Conservation (phyloP, 2,888 invertebrate species). For the Tolmerus cingulatus region DNA sequence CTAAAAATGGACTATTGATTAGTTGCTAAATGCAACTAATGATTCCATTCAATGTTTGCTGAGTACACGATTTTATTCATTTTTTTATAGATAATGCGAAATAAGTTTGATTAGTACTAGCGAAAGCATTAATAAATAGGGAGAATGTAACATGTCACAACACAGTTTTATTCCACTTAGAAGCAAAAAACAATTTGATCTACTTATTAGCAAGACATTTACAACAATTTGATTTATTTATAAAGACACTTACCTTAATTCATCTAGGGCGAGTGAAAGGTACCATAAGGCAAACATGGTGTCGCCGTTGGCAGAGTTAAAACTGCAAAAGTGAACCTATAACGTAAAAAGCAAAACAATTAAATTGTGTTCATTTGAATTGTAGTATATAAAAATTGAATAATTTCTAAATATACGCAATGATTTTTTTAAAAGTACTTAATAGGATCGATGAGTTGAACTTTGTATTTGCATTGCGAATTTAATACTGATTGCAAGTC, state of each 20-base stretch:
- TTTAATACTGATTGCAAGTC: neutral
- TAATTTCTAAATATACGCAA: neutral
- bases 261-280: slow-evolving; percentile 49
- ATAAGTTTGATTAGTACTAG: neutral
- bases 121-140: neutral
- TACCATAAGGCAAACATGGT: slow-evolving; percentile 50
- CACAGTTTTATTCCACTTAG: neutral
- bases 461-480: neutral
- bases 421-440: neutral
- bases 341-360: neutral
- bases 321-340: neutral
- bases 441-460: neutral
- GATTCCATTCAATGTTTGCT: neutral
- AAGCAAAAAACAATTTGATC: neutral
- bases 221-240: neutral
- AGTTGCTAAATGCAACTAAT: neutral
- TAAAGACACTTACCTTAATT: slow-evolving; percentile 47
- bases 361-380: neutral
- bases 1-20: neutral
- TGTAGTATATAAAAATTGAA: neutral
- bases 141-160: neutral
- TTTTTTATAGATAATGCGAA: neutral
- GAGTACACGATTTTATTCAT: neutral
- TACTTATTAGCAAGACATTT: too few relatives aligned
- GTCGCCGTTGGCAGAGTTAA: slow-evolving; percentile 49